Percentiles rank a stretch among this genome's conserved stretches.
These are phyloP conservation scores for Kryphioiulus occultus DNA, from an alignment of 2,888 invertebrate genomes.

Conservation along the genomic window DNA sequence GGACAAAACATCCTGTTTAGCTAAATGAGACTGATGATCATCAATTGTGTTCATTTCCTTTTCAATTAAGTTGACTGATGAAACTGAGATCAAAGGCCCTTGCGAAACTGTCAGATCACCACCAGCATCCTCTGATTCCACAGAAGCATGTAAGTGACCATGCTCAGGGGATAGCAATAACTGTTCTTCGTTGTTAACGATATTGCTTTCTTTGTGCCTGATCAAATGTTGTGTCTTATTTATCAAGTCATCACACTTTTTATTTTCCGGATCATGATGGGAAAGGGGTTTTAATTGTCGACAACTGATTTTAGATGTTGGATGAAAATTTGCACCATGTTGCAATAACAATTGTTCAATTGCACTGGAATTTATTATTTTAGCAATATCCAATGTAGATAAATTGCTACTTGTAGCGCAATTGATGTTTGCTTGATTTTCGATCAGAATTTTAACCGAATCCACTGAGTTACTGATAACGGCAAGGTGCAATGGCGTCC, in stretches of 20 bases:
- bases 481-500: neutral
- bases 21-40: neutral
- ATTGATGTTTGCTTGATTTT: neutral
- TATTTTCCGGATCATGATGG: neutral
- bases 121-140: neutral
- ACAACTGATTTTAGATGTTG: neutral
- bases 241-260: neutral
- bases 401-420: neutral
- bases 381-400: neutral
- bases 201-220: neutral
- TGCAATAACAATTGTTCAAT: neutral
- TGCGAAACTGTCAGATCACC: neutral
- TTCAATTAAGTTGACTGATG: neutral
- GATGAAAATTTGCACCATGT: neutral
- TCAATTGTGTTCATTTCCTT: neutral
- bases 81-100: neutral
- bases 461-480: neutral
- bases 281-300: neutral
- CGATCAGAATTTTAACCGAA: neutral
- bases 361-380: neutral
- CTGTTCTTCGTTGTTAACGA: neutral
- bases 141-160: neutral
- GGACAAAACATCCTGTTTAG: neutral
- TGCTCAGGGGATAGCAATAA: neutral
- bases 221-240: neutral